Evolutionary conservation across 2,888 invertebrate genomes (phyloP), one percentile per base, ranked within the genome.

Genomic region (Melieria crassipennis): DNA sequence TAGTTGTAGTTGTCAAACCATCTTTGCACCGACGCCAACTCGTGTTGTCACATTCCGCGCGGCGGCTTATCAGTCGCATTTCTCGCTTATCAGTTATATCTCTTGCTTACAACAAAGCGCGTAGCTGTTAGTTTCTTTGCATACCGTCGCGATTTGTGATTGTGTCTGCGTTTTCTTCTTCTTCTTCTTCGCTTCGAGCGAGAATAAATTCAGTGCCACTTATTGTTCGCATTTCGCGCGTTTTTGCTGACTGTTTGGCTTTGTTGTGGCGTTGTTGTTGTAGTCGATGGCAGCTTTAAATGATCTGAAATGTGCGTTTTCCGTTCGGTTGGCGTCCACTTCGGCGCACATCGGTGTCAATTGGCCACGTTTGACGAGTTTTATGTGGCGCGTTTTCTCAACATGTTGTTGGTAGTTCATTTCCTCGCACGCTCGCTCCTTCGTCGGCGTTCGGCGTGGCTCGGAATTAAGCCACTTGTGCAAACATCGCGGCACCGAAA

Each of bases 401-500:
- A 16, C 64, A 13, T 11, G 11, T 64, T 13, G 48, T 64, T 30
- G 48, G 48, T 64, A 64, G n/a, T 64, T 64, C 52, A 45, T 48
- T 16, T 64, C 9, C 30, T 50, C 16, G 64, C n/a, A 7, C 42
- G 11, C 10, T 11, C 7, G 52, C 55, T 65, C 43, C 30, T 30
- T 16, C 16, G 16, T 1, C 16, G 16, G 16, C 16, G 16, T 16
- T 16, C 16, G 16, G 16, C 16, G 16, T 2, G 1, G 3, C 30
- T 30, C 30, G 52, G n/a, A 65, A 65, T 65, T 65, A 65, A 55
- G 65, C 55, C 65, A 65, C 65, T 65, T 52, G 65, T 43, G 43
- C 55, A 65, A 65, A 65, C 55, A 55, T 65, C 48, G 30, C 1
- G 30, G 2, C 30, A 30, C 30, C 30, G 2, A 30, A 30, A 30